These are phyloP conservation scores for Epinephelus lanceolatus DNA, from an alignment of 2,113 vertebrate genomes.

Conservation along the genomic window DNA sequence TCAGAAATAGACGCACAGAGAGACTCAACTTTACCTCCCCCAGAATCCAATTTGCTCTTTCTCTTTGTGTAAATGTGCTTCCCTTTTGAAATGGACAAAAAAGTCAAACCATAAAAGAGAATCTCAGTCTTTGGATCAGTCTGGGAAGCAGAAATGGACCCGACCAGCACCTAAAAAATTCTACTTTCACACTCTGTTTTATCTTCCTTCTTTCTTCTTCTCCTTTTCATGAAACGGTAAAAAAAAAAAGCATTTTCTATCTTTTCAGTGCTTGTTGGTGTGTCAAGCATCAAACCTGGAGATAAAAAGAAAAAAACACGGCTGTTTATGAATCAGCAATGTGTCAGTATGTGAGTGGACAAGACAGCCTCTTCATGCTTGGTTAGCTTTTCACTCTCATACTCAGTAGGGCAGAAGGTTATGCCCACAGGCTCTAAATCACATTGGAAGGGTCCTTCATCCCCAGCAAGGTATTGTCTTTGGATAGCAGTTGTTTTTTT, in stretches of 20 bases:
- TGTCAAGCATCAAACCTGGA: conserved; percentile 47
- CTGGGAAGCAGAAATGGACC: background rate
- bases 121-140: background rate
- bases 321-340: conserved; percentile 71
- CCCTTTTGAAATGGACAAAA: conserved; percentile 31
- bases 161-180: background rate
- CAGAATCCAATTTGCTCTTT: conserved; percentile 42
- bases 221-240: conserved; percentile 11
- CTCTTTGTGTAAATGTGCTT: conserved; percentile 30
- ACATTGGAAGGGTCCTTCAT: conserved; percentile 50
- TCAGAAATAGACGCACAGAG: conserved; percentile 34
- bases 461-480: conserved; percentile 49
- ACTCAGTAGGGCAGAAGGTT: conserved; percentile 66
- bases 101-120: conserved; percentile 27
- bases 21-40: conserved; percentile 21
- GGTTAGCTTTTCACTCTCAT: conserved; percentile 68
- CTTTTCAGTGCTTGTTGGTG: conserved; percentile 24
- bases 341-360: conserved; percentile 72
- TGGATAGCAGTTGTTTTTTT: conserved; percentile 7
- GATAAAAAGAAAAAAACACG: conserved; percentile 29
- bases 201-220: background rate
- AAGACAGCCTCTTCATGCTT: conserved; percentile 67
- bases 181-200: conserved; percentile 24
- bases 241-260: conserved; percentile 4
- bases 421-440: conserved; percentile 53